Base-by-base conservation (phyloP, 1,140 invertebrate species). In the Saccostrea cuccullata region DNA sequence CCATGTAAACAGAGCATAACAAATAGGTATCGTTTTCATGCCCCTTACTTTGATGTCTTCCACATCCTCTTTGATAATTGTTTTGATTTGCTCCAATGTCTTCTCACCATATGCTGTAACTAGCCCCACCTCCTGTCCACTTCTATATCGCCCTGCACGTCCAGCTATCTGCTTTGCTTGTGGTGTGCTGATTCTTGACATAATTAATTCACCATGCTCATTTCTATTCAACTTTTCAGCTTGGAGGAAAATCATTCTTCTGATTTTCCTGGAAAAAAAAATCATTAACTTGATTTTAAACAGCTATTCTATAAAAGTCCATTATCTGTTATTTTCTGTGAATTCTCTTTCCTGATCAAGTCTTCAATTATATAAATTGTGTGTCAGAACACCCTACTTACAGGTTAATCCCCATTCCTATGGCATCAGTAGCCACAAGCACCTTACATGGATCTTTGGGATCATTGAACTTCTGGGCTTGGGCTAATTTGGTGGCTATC, bases 331-430 rank as follows among this genome's bases (percentile, higher is more conserved):
- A 47, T 9, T 47, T 47, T 47, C 47, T 47, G 5, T 47, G 9
- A 47, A 47, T 47, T 47, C 0, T 8, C 47, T 47, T 47, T 6
- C 5, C 47, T 47, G 47, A 47, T 36, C 30, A 2, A 47, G 47
- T 47, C 0, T 8, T 8, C 47, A 47, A 0, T 8, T 47, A 9
- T 9, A 47, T 47, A 47, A 47, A 47, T 47, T 47, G 47, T 47
- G 2, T 30, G 58, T 13, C 26, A 30, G 26, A 23, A 12, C 17
- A 13, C 6, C 47, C 36, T 55, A 96, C 97, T 97, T 96, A 99
- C 97, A 99, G 96, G 96, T 99, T 99, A 20, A 99, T 96, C 30
- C 99, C 99, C 98, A 99, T 99, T 91, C 99, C 99, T 93, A 99
- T 99, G 26, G 99, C 99, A 96, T 99, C 99, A 6, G 99, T 99